phyloP scores from a whole-genome alignment of 2,888 invertebrate species.

The Branchipolynoe longqiensis region DNA sequence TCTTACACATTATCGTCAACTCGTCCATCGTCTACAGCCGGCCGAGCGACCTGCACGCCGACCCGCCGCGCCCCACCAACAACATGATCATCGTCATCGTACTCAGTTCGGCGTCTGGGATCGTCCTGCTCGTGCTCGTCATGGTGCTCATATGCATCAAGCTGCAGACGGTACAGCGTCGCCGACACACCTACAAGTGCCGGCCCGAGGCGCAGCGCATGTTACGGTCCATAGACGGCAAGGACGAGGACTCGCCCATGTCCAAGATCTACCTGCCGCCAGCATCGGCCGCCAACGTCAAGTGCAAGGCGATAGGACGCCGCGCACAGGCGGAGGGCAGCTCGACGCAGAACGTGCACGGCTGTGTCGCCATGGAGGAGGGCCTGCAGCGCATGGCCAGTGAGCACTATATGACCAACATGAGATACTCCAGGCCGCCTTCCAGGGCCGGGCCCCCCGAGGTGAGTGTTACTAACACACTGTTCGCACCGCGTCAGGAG shows the following conservation, averaged over 20 bases:
- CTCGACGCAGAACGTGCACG: slow-evolving; percentile 45
- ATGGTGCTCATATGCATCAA: slow-evolving; percentile 50
- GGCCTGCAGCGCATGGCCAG: slow-evolving; percentile 49
- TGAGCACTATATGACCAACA: slow-evolving; percentile 50
- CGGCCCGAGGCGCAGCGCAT: slow-evolving; percentile 48
- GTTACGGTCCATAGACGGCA: slow-evolving; percentile 45
- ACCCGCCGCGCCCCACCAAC: slow-evolving; percentile 38
- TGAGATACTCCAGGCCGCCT: slow-evolving; percentile 44
- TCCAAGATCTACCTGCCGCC: slow-evolving; percentile 46
- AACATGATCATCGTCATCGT: slow-evolving; percentile 60
- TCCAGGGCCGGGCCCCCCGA: slow-evolving; percentile 41
- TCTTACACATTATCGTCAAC: slow-evolving; percentile 56
- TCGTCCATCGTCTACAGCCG: slow-evolving; percentile 30
- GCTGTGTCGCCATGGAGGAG: slow-evolving; percentile 43
- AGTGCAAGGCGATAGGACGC: slow-evolving; percentile 38
- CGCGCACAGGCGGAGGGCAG: slow-evolving; percentile 39
- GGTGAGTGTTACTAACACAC: slow-evolving; percentile 14
- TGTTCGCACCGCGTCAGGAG: no score
- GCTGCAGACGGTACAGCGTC: slow-evolving; percentile 44
- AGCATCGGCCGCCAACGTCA: slow-evolving; percentile 38
- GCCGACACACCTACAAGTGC: slow-evolving; percentile 57
- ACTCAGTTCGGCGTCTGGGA: slow-evolving; percentile 50
- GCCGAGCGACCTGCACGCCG: slow-evolving; percentile 23
- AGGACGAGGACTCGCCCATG: slow-evolving; percentile 47
- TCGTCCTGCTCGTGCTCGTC: slow-evolving; percentile 57